Evolutionary conservation across 2,888 invertebrate genomes (phyloP), one percentile per base, ranked within the genome.

Genomic region (Crossocerus cetratus): DNA sequence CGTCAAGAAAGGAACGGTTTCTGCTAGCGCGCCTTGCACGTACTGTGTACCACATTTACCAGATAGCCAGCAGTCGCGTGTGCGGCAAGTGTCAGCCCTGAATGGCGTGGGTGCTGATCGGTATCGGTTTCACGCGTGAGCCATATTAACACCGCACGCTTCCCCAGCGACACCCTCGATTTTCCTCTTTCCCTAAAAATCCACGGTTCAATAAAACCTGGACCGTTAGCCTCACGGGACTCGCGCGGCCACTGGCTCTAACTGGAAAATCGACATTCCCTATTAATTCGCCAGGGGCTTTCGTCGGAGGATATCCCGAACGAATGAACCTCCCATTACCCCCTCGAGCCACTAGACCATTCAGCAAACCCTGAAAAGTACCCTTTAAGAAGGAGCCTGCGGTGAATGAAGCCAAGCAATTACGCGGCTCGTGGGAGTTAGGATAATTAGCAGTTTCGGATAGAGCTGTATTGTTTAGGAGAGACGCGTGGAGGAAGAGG

Each of bases 1-100:
- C 64, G 70, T 67, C 74, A 69, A 71, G n/a, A n/a, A 16, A 69
- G 63, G 71, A 76, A 69, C 69, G 69, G 76, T 68, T 76, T 71
- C 68, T 72, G 60, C 68, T 32, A 68, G 74, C 55, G 62, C 65
- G 71, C 60, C 59, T 44, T 45, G 66, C 21, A 59, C 64, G 43
- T 70, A 58, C 44, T 18, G 69, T 32, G 8, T 32, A 32, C 23
- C 4, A 23, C 32, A 32, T 32, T 8, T 32, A 32, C 5, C 32
- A 32, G 32, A 32, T 32, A 32, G 32, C 32, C 11, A 32, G 32
- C 1, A 32, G 32, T 69, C 63, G 44, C 43, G 43, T 54, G 45
- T 55, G 58, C 45, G 60, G 49, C 76, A 69, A 69, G 77, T 77
- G 77, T 65, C 53, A 14, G 57, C 21, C 69, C 68, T 32, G 49